Evolutionary conservation across 2,113 vertebrate species (phyloP), one percentile per base, ranked within the genome.

Genomic region (Oreotrochilus melanogaster): DNA sequence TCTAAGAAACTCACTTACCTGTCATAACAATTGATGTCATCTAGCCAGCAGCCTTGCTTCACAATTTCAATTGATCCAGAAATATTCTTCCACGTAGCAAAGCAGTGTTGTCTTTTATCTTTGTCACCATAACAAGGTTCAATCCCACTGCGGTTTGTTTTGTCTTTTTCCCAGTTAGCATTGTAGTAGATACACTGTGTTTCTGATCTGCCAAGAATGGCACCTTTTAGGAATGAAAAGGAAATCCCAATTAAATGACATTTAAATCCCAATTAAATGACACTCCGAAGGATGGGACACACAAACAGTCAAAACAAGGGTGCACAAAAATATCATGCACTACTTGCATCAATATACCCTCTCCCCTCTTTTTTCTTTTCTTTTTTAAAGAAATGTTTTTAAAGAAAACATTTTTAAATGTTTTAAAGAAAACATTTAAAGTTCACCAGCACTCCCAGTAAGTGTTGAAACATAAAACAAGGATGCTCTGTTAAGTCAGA

Each of bases 21-120:
- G 98, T 99, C 99, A 42, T 99, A 99, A 95, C 99, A 99, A 97
- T 99, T 99, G 98, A 99, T 98, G 88, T 99, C 99, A 95, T 99
- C 99, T 79, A 99, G 98, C 99, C 99, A 99, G 98, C 99, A 99
- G 78, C 99, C 99, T 95, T 99, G 99, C 96, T 99, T 99, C 72
- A 99, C 99, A 18, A 99, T 98, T 97, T 99, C 99, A 95, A 99
- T 98, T 37, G 97, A 97, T 57, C 99, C 99, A 19, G 99, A 99
- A 95, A 98, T 98, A 89, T 99, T 99, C 98, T 99, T 99, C 99
- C 99, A 99, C 0, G 99, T 99, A 95, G 99, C 99, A 96, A 99
- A 99, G 96, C 99, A 99, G 98, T 99, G 99, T 57, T 98, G 82
- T 14, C 99, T 98, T 97, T 99, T 99, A 97, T 99, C 99, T 87